Evolutionary conservation across 64 coral and sea anemone genomes (phyloP), one percentile per base, ranked within the genome.

Genomic region (Porites lutea): DNA sequence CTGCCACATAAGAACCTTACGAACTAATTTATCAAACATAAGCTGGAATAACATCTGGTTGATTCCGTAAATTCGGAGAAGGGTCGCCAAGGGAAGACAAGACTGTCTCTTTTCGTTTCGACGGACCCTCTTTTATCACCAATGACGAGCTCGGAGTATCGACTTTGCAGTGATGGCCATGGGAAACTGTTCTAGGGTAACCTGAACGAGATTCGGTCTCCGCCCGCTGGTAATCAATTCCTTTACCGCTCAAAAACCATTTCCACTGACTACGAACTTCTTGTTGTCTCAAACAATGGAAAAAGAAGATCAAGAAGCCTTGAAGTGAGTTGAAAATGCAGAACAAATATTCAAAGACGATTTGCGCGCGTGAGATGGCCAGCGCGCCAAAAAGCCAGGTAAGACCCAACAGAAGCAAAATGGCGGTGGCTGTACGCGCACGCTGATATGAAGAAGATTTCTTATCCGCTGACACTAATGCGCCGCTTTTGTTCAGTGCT

Each of bases 261-360:
- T 78, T 72, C 95, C 95, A 97, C 22, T 91, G 88, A 16, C 86
- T 97, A 11, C 93, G 95, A 55, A 94, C 95, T 59, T 97, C 95
- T 61, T 94, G 83, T 11, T 89, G 91, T 19, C 95, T 91, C 48
- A 88, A 37, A 43, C 95, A 97, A 19, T 97, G 95, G 62, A 97
- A 97, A 10, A 87, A 89, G 72, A 97, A 97, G 19, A 97, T 97
- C 68, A 97, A 90, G 72, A 94, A 91, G 1, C 95, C 95, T 78
- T 97, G 95, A 45, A 97, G 87, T 46, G 95, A 97, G 52, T 97
- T 97, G 62, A 94, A 97, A 48, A 97, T 94, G 53, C 95, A 94
- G 88, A 97, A 97, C 8, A 97, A 57, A 70, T 97, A 97, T 14
- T 97, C 95, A 75, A 97, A 94, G 55, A 90, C 61, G 12, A 97